Evolutionary conservation across 2,888 invertebrate genomes (phyloP), one percentile per base, ranked within the genome.

Genomic region (Pyralis farinalis): DNA sequence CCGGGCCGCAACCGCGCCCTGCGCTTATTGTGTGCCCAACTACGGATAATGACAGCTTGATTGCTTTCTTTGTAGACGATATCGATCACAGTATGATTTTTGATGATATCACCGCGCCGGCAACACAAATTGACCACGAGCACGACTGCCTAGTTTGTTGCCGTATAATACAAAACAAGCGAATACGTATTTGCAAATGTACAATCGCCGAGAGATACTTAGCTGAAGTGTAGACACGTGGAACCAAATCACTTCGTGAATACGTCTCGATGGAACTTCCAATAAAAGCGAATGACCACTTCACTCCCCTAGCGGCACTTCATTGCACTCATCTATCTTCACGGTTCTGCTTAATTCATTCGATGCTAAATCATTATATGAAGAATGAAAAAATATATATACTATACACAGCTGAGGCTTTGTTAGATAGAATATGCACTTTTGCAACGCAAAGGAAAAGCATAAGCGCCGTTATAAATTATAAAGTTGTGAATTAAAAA

Each of bases 231-330:
- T 3, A 55, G 3, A 2, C 25, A 48, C 52, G 47, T 42, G 51
- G 53, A 51, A 48, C 52, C 46, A 49, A 60, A 57, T 60, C 61
- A 55, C 42, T 42, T 56, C 16, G 50, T 39, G 43, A 58, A 48
- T 47, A 47, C 41, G 36, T 36, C 36, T 67, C 60, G 61, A 71
- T 62, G 57, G 59, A 55, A 45, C 55, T 58, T n/a, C 46, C 51
- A 56, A 51, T 53, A 56, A 59, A 51, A 49, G 49, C 51, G 46
- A 49, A 53, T 51, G 55, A 53, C 44, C 41, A 47, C 49, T 47
- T 31, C 42, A 42, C 37, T 30, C 29, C 12, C 12, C 11, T 10
- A 3, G 12, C 27, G 44, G 36, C 43, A 35, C 48, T 49, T 38
- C 30, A 35, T 29, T 38, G 21, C 25, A 34, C 33, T 40, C 21